Evolutionary conservation across 2,888 invertebrate species (phyloP).

Genomic region (Microplitis deprimator): DNA sequence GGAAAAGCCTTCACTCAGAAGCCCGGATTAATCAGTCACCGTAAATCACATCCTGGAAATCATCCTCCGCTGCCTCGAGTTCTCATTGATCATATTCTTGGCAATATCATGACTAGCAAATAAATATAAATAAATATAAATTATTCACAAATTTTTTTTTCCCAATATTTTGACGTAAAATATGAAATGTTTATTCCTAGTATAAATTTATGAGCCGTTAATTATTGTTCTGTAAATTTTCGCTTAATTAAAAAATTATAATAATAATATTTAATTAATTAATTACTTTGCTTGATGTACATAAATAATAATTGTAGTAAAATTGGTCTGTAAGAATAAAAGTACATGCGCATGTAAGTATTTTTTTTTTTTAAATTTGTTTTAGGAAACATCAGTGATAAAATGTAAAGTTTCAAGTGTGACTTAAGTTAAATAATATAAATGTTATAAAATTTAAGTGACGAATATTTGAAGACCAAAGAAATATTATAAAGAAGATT

Average conservation of each 20-base stretch:
- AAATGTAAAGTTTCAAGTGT: no score
- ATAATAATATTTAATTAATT: background rate
- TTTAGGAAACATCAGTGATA: no score
- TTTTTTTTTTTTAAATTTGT: no score
- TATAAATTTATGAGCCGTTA: background rate
- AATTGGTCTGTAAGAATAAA: no score
- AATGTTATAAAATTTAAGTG: no score
- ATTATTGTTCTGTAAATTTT: background rate
- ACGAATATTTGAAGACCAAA: no score
- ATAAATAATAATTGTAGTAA: no score
- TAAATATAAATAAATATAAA: constrained; percentile 26
- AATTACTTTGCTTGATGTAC: no score
- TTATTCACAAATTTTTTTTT: background rate
- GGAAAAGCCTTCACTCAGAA: constrained; percentile 69
- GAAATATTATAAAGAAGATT: no score
- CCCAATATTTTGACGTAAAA: background rate
- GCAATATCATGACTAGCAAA: constrained; percentile 60
- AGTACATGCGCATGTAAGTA: no score
- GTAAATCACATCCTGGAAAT: constrained; percentile 67
- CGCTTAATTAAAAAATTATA: background rate
- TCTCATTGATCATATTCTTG: constrained; percentile 66
- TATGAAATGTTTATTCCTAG: background rate
- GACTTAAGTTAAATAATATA: no score
- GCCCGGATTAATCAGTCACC: constrained; percentile 67
- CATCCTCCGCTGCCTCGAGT: constrained; percentile 67